Conservation (phyloP, 2,888 invertebrate genomes). For the Mesoligia furuncula region DNA sequence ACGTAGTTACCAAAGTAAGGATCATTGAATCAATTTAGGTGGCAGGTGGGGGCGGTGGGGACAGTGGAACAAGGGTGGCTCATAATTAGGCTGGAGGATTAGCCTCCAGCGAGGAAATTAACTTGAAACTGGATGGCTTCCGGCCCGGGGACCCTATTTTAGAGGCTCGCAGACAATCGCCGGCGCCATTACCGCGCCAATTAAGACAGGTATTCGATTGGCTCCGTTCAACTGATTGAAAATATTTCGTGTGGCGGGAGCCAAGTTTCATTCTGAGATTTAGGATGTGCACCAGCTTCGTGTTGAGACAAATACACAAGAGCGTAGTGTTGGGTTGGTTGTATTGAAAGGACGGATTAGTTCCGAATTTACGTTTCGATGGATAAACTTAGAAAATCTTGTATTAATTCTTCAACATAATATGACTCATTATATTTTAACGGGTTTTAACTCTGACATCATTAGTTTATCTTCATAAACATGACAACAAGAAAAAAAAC, state of each 20-base stretch:
- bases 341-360: background rate
- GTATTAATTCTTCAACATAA: background rate
- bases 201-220: conserved; percentile 73
- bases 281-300: conserved; percentile 48
- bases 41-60: conserved; percentile 39
- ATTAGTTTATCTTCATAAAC: background rate
- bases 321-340: background rate
- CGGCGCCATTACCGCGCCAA: conserved; percentile 70
- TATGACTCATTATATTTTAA: background rate
- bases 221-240: conserved; percentile 68
- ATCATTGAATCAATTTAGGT: conserved; percentile 63
- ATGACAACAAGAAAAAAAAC: background rate
- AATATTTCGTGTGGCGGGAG: conserved; percentile 59
- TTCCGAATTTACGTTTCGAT: background rate
- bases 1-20: conserved; percentile 55
- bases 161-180: conserved; percentile 63
- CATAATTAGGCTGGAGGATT: conserved; percentile 86
- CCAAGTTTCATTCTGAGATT: conserved; percentile 64
- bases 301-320: background rate
- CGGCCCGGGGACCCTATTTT: conserved; percentile 63
- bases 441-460: background rate
- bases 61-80: conserved; percentile 67
- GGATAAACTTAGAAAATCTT: background rate
- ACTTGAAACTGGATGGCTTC: conserved; percentile 81
- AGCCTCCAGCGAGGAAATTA: conserved; percentile 84